phyloP scores from a whole-genome alignment of 1,140 invertebrate species.

The Zaprionus camerounensis region DNA sequence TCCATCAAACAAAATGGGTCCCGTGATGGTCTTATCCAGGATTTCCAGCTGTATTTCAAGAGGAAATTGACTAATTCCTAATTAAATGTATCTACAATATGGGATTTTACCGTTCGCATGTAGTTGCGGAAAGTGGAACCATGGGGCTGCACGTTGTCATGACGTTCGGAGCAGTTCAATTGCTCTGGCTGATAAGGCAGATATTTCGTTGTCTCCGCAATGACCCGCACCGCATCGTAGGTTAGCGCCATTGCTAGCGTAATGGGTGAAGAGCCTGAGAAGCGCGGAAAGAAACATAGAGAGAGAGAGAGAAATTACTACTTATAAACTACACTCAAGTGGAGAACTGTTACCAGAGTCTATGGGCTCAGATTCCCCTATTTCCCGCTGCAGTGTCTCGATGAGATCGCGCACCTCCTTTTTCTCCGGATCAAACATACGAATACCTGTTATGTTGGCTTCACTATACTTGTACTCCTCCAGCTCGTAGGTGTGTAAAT shows the following conservation, averaged over 20 bases:
- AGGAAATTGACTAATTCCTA: neutral
- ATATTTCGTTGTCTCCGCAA: conserved; percentile 85
- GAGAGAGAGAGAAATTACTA: neutral
- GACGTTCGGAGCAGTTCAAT: conserved; percentile 85
- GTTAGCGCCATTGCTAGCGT: conserved; percentile 89
- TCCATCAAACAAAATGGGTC: conserved; percentile 92
- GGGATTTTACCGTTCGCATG: conserved; percentile 85
- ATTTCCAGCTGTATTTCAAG: conserved; percentile 57
- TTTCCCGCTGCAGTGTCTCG: conserved; percentile 53
- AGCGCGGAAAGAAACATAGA: neutral
- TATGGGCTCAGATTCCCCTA: conserved; percentile 58
- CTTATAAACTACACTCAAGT: no score
- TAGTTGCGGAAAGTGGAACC: conserved; percentile 94
- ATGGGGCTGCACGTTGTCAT: conserved; percentile 74
- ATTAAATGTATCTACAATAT: neutral
- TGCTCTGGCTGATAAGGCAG: conserved; percentile 67
- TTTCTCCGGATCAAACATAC: conserved; percentile 88
- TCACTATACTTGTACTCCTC: conserved; percentile 92
- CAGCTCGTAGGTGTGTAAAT: conserved; percentile 92
- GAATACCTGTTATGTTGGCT: conserved; percentile 92
- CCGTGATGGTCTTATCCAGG: conserved; percentile 88
- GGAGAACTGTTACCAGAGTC: conserved; percentile 40
- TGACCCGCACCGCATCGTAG: conserved; percentile 91
- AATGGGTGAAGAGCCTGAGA: conserved; percentile 81
- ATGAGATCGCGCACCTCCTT: conserved; percentile 67